phyloP scores from a whole-genome alignment of 2,888 invertebrate species.

The Gasteruption jaculator region DNA sequence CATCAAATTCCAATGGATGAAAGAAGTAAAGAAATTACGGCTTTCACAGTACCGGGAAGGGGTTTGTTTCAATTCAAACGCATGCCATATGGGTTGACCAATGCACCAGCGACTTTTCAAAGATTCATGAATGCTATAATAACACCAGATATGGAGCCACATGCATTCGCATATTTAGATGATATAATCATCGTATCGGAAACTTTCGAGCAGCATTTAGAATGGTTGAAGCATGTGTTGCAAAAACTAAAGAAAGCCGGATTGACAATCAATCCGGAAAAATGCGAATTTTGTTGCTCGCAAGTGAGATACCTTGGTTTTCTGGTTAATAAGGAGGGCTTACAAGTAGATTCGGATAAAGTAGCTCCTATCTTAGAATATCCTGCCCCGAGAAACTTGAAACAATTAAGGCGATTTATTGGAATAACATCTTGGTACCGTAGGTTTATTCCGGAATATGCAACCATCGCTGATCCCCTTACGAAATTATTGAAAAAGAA shows the following conservation, averaged over 20 bases:
- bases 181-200: too few species aligned
- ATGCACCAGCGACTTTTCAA: conserved; percentile 33
- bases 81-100: conserved; percentile 33
- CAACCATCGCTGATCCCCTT: conserved; percentile 22
- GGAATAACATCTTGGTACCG: conserved; percentile 35
- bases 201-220: too few species aligned
- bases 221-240: too few species aligned
- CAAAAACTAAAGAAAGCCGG: too few species aligned
- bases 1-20: conserved; percentile 30
- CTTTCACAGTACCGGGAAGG: conserved; percentile 32
- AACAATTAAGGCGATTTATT: conserved; percentile 27
- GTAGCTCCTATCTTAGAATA: conserved; percentile 12
- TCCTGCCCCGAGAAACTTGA: conserved; percentile 21
- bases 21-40: conserved; percentile 28
- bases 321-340: conserved; percentile 5
- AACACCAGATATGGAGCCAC: too few species aligned
- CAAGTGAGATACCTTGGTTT: conserved; percentile 14
- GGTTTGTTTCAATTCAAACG: conserved; percentile 34
- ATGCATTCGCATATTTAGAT: too few species aligned
- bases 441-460: conserved; percentile 26
- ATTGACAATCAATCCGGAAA: too few species aligned
- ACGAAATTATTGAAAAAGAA: conserved; percentile 23
- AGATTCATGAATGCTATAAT: too few species aligned
- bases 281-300: too few species aligned
- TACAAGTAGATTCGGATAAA: conserved; percentile 14